Evolutionary conservation across 2,797 vertebrate species (phyloP).

Genomic region (Lophotriccus pileatus): DNA sequence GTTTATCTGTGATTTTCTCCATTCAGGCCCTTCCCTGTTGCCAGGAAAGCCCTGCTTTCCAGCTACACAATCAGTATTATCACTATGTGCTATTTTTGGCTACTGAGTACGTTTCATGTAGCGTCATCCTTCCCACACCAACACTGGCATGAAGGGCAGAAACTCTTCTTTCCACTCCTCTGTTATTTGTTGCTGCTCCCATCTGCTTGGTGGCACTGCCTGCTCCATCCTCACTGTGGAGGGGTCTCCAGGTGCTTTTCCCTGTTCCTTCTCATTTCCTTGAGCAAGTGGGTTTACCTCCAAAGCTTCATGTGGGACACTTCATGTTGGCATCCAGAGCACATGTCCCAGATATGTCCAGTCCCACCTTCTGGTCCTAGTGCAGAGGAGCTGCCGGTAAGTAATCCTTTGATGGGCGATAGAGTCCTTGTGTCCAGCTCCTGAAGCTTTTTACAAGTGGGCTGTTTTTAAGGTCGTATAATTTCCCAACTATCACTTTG

Average conservation of each 20-base stretch:
- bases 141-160: background rate
- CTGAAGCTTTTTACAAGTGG: background rate
- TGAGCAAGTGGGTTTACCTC: background rate
- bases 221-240: background rate
- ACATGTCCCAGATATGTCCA: slow-evolving; percentile 62
- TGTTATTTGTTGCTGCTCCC: background rate
- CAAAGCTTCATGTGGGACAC: background rate
- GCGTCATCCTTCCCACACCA: slow-evolving; percentile 38
- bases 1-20: background rate
- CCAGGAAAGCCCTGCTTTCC: slow-evolving; percentile 15
- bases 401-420: background rate
- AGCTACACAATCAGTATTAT: slow-evolving; percentile 27
- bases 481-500: background rate
- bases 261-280: background rate
- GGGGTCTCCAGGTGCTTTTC: background rate
- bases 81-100: slow-evolving; percentile 34
- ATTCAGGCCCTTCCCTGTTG: background rate
- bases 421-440: background rate
- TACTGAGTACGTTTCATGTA: background rate
- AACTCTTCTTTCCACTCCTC: background rate
- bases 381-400: slow-evolving; percentile 27
- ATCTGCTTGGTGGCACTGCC: background rate
- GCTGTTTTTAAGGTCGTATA: background rate
- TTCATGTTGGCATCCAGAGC: slow-evolving; percentile 43
- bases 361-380: background rate